These are phyloP conservation scores for Entelurus aequoreus DNA, from an alignment of 2,113 vertebrate species.

Conservation along the genomic window DNA sequence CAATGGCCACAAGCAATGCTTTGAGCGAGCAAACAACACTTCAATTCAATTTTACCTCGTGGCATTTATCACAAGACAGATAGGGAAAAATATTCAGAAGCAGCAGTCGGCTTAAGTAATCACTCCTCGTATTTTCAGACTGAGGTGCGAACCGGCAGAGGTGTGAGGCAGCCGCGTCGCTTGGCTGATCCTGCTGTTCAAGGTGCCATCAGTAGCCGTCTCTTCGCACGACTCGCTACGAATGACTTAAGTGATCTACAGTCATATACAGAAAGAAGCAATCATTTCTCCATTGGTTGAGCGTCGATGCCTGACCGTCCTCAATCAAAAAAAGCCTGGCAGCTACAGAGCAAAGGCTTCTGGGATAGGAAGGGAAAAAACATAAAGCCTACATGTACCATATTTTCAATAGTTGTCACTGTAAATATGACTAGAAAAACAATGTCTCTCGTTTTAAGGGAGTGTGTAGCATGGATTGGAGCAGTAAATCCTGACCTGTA, in stretches of 20 bases:
- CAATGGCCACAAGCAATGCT: too few species aligned
- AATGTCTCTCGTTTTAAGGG: too few species aligned
- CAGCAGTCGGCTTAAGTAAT: conserved; percentile 8
- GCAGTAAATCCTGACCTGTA: too few species aligned
- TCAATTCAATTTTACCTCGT: neutral
- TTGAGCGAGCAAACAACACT: neutral
- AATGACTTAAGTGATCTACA: conserved; percentile 30
- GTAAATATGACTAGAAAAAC: neutral
- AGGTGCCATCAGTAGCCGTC: conserved; percentile 22
- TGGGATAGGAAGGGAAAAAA: neutral
- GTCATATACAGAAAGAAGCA: conserved; percentile 24
- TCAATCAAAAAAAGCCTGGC: conserved; percentile 24
- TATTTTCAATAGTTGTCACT: conserved; percentile 2
- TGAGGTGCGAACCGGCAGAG: conserved; percentile 26
- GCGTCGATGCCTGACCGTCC: conserved; percentile 24
- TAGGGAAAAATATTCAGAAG: too few species aligned
- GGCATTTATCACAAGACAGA: neutral
- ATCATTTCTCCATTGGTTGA: conserved; percentile 54
- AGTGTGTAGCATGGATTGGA: too few species aligned
- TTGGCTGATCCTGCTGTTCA: conserved; percentile 33
- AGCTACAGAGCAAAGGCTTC: conserved; percentile 19
- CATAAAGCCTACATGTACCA: conserved; percentile 5
- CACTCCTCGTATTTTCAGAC: conserved; percentile 35
- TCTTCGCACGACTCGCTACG: conserved; percentile 33
- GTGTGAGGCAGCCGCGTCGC: conserved; percentile 24